Evolutionary conservation across 2,797 vertebrate genomes (phyloP), one percentile per base, ranked within the genome.

Genomic region (Bryconaethiops microstoma): DNA sequence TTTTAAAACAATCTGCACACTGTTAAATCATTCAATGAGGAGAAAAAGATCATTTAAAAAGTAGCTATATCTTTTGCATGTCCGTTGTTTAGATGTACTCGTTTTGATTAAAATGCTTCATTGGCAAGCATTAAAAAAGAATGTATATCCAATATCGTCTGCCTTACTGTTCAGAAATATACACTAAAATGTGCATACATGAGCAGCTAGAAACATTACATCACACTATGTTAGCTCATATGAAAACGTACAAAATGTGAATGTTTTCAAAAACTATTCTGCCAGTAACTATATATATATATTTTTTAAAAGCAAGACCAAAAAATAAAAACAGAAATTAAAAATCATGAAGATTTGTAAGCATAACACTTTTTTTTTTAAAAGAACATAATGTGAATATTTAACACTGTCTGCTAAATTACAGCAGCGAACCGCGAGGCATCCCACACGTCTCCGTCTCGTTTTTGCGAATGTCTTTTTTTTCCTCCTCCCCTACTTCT

Each of bases 171-270:
- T 96, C 96, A 95, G 95, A 96, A 96, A 97, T 96, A 98, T 96
- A 97, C 95, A 97, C 96, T 95, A 94, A 94, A 96, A 96, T 96
- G 97, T 97, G 97, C 96, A 96, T 96, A 96, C 94, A 93, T 94
- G 94, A 97, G 96, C 96, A 96, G 96, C 96, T 96, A 96, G 94
- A 96, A 96, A 96, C 96, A 95, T 96, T 92, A 98, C 96, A 96
- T 95, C 95, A 96, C 96, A 95, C 96, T 94, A 97, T 94, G 96
- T 96, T 95, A 95, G 96, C 96, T 96, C 95, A 94, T 98, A 97
- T 97, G 96, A 97, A 98, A 98, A 97, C 96, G 94, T 97, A 99
- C 95, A 97, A 97, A 98, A 98, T 96, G 96, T 96, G 96, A 95
- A 96, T 96, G 95, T 97, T 93, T 95, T 96, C 95, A 94, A 97